Conservation (phyloP, 2,888 invertebrate species). For the Abrostola triplasia region DNA sequence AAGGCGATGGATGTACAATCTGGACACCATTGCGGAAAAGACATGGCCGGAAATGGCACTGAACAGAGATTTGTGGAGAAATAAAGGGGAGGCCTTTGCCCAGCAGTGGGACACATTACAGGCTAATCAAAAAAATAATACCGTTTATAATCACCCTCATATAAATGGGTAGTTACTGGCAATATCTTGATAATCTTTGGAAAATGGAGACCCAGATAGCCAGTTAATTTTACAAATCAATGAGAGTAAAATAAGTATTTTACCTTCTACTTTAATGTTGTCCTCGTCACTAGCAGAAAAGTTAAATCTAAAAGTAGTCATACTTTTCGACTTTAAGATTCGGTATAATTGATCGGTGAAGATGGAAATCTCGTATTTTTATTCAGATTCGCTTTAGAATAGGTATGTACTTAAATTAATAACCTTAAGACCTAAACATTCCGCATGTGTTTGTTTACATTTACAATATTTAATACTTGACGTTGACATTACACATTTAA, state of each 20-base stretch:
- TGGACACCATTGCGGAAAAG: no score
- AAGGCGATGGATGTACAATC: no score
- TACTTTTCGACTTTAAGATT: constrained; percentile 17
- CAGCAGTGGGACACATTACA: no score
- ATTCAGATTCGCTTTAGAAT: neutral
- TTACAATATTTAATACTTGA: neutral
- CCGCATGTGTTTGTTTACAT: constrained; percentile 4
- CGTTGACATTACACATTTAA: neutral
- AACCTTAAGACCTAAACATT: neutral
- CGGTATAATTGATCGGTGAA: neutral
- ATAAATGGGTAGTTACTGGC: no score
- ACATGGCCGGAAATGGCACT: no score
- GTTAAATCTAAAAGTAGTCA: constrained; percentile 74
- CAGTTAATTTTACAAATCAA: neutral
- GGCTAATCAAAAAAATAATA: no score
- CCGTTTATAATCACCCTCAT: no score
- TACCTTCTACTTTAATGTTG: constrained; percentile 47
- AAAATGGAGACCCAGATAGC: no score
- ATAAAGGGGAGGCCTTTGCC: no score
- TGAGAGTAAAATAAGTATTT: neutral
- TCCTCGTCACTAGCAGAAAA: constrained; percentile 63
- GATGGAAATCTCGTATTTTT: neutral
- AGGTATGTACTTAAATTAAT: neutral
- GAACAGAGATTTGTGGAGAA: no score
- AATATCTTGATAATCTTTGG: no score